Percentiles rank a stretch among this genome's conserved stretches.
Evolutionary conservation across 1,140 invertebrate genomes (phyloP).

Genomic region (Nymphalis io): DNA sequence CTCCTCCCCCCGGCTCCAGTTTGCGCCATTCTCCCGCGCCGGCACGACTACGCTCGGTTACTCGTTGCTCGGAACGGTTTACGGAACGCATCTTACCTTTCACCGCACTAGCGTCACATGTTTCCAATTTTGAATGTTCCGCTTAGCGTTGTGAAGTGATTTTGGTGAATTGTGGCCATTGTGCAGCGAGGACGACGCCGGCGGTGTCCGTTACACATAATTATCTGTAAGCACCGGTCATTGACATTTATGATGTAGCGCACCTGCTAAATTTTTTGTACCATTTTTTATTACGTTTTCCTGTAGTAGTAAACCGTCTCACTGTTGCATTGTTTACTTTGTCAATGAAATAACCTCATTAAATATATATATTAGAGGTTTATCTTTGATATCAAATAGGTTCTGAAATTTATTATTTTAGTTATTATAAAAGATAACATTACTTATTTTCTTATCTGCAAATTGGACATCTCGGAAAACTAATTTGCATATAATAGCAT

Average conservation of each 20-base stretch:
- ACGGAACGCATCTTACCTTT: constrained; percentile 73
- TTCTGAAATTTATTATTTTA: neutral
- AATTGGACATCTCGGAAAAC: constrained; percentile 51
- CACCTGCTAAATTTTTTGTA: constrained; percentile 28
- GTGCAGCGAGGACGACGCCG: constrained; percentile 46
- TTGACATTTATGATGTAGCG: constrained; percentile 44
- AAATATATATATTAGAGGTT: no score
- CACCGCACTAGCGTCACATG: constrained; percentile 72
- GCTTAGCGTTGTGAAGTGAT: constrained; percentile 73
- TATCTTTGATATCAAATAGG: no score
- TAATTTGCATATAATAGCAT: constrained; percentile 68
- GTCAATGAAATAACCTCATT: neutral
- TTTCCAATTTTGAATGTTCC: constrained; percentile 60
- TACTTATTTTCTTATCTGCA: constrained; percentile 17
- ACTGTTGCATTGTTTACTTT: neutral
- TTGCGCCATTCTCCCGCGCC: constrained; percentile 75
- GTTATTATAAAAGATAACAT: constrained; percentile 7
- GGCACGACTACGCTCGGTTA: constrained; percentile 72
- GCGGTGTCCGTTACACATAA: constrained; percentile 40
- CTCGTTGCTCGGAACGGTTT: constrained; percentile 67
- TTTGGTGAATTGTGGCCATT: constrained; percentile 73
- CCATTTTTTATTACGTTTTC: constrained; percentile 21
- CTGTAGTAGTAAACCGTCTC: neutral
- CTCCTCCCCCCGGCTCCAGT: constrained; percentile 57
- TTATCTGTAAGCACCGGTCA: constrained; percentile 56